phyloP scores from a whole-genome alignment of 2,113 vertebrate species.

The Notothenia coriiceps region DNA sequence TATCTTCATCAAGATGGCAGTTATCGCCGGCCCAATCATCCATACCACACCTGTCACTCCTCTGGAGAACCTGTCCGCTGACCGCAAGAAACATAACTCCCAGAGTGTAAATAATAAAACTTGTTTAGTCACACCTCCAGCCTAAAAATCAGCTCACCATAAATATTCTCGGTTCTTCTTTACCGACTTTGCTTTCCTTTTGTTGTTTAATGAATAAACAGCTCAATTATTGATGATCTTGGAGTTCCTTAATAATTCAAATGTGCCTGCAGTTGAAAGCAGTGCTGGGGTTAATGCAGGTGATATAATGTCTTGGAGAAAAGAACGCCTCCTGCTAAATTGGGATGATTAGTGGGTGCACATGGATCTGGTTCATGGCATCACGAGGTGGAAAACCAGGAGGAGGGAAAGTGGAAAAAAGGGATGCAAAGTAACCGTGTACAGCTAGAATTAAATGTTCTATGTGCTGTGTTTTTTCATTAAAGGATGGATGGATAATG shows the following conservation, averaged over 20 bases:
- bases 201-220: constrained; percentile 79
- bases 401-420: neutral
- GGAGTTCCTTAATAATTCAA: constrained; percentile 79
- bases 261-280: constrained; percentile 70
- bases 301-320: constrained; percentile 52
- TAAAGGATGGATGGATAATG: neutral
- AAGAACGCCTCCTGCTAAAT: constrained; percentile 65
- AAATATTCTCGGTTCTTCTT: constrained; percentile 49
- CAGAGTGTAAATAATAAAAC: constrained; percentile 45
- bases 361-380: constrained; percentile 9
- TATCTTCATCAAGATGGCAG: constrained; percentile 73
- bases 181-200: constrained; percentile 55
- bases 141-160: constrained; percentile 40
- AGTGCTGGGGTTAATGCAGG: constrained; percentile 63
- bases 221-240: constrained; percentile 80
- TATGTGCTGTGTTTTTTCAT: neutral
- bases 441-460: neutral
- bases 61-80: constrained; percentile 45
- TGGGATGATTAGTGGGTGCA: constrained; percentile 63
- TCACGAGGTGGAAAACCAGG: constrained; percentile 15
- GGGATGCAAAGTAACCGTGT: neutral
- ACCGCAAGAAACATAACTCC: constrained; percentile 41
- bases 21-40: constrained; percentile 71
- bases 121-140: constrained; percentile 48
- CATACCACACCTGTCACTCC: constrained; percentile 60